A percentile compares a stretch with the other conserved stretches of the same genome.
These are phyloP conservation scores for Mythimna albipuncta DNA, from an alignment of 2,888 invertebrate genomes.

Conservation along the genomic window DNA sequence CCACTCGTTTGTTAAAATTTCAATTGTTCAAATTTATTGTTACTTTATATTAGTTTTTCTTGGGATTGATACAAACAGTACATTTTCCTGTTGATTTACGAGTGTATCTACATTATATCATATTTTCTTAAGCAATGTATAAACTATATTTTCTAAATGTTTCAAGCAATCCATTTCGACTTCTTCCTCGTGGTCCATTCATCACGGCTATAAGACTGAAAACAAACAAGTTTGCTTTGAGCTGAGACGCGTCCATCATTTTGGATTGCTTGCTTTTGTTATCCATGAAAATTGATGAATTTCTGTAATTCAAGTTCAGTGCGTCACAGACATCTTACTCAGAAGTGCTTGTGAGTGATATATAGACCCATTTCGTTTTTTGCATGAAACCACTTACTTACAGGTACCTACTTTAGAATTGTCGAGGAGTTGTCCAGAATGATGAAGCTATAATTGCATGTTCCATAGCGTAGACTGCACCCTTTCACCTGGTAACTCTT, in stretches of 20 bases:
- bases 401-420: too few relatives aligned
- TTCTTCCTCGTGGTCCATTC: conserved; percentile 42
- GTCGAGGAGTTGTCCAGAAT: too few relatives aligned
- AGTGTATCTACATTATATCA: conserved; percentile 24
- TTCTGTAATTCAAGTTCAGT: conserved; percentile 6
- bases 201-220: conserved; percentile 34
- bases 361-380: neutral
- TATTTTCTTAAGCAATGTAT: conserved; percentile 12
- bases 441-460: too few relatives aligned
- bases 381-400: too few relatives aligned
- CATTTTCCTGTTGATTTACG: conserved; percentile 50
- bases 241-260: conserved; percentile 37
- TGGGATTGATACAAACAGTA: conserved; percentile 41
- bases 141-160: conserved; percentile 50
- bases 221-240: conserved; percentile 44
- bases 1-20: conserved; percentile 9
- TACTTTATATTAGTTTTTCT: conserved; percentile 39
- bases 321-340: conserved; percentile 17
- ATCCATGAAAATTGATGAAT: conserved; percentile 31
- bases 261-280: conserved; percentile 38
- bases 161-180: conserved; percentile 38
- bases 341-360: conserved; percentile 1
- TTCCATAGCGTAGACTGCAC: neutral
- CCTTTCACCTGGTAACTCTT: neutral
- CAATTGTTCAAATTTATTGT: conserved; percentile 25